A percentile compares a stretch with the other conserved stretches of the same genome.
Evolutionary conservation across 2,797 vertebrate genomes (phyloP).

Genomic region (Aratinga solstitialis): DNA sequence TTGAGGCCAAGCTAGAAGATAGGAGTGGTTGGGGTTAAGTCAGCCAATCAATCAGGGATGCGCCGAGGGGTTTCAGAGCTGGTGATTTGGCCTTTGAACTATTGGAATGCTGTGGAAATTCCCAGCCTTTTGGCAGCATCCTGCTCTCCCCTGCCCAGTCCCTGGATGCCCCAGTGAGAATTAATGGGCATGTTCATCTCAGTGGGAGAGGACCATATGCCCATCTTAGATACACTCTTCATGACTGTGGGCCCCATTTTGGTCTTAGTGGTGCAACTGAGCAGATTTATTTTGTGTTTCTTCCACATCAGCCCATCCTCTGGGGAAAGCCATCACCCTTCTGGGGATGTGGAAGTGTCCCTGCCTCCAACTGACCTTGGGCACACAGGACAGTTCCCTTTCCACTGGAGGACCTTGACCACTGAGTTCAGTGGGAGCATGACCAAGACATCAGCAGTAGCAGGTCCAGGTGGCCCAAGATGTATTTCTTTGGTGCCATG

Average conservation of each 20-base stretch:
- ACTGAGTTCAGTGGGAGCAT: background rate
- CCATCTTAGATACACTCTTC: rapidly evolving
- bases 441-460: background rate
- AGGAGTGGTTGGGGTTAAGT: background rate
- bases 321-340: background rate
- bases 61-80: background rate
- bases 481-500: background rate
- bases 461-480: background rate
- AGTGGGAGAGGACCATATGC: background rate
- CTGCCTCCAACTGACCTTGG: background rate
- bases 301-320: background rate
- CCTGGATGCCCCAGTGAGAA: background rate
- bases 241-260: background rate
- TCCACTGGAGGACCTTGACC: background rate
- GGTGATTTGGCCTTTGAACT: background rate
- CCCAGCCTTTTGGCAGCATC: background rate
- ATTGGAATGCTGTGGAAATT: background rate
- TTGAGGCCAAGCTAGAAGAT: background rate
- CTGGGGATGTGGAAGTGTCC: background rate
- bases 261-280: background rate
- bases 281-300: background rate
- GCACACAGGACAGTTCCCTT: background rate
- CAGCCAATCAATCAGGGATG: background rate
- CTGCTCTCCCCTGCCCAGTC: background rate
- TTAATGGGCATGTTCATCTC: background rate